These are phyloP conservation scores for Pterostichus niger DNA, from an alignment of 2,888 invertebrate species.

Conservation along the genomic window DNA sequence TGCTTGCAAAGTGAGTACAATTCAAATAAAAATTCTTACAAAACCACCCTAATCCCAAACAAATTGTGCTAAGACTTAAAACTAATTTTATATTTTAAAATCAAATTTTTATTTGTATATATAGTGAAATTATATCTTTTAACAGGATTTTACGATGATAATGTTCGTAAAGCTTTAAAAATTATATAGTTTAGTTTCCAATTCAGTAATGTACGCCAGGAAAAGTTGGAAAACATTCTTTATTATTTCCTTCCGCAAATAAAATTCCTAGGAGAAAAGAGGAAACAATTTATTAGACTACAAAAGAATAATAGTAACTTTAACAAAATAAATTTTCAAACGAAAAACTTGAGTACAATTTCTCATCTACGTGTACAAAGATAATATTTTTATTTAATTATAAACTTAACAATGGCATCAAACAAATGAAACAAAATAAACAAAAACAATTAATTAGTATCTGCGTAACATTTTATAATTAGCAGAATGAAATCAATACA, in stretches of 20 bases:
- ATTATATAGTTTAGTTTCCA: background rate
- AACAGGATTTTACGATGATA: too few relatives aligned
- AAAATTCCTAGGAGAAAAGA: conserved; percentile 7
- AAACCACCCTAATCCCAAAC: too few relatives aligned
- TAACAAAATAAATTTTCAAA: background rate
- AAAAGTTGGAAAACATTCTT: background rate
- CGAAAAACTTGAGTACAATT: conserved; percentile 26
- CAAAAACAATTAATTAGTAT: conserved; percentile 49
- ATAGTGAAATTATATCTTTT: too few relatives aligned
- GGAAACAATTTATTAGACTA: conserved; percentile 22
- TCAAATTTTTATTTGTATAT: too few relatives aligned
- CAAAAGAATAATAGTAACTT: conserved; percentile 24
- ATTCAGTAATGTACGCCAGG: background rate
- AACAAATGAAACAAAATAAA: conserved; percentile 37
- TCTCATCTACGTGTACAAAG: conserved; percentile 22
- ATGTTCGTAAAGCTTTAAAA: background rate
- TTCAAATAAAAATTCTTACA: too few relatives aligned
- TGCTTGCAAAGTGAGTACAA: background rate
- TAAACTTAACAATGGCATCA: conserved; percentile 24
- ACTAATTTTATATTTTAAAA: too few relatives aligned
- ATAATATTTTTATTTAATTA: conserved; percentile 50
- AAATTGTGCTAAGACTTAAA: too few relatives aligned
- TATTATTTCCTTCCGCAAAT: conserved; percentile 2
- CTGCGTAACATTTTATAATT: conserved; percentile 25
- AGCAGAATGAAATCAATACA: conserved; percentile 38